phyloP scores from a whole-genome alignment of 2,113 vertebrate species.

The Phaetusa simplex region DNA sequence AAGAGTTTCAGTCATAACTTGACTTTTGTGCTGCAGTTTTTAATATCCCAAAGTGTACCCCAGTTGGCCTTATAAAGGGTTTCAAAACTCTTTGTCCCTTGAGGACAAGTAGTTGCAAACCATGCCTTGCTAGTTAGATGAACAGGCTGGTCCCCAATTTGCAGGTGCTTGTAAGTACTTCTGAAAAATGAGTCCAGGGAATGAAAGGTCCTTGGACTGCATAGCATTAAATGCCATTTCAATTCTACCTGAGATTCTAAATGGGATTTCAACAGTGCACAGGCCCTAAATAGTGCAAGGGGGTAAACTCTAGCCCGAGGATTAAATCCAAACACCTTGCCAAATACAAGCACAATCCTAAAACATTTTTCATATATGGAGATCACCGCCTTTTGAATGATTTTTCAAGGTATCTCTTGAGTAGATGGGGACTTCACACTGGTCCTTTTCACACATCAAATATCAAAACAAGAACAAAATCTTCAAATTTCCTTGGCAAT shows the following conservation, averaged over 20 bases:
- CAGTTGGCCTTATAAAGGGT: not conserved
- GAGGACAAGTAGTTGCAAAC: not conserved
- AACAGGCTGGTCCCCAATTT: not conserved
- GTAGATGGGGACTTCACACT: not conserved
- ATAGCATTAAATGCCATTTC: not conserved
- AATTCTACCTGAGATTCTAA: not conserved
- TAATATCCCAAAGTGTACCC: not conserved
- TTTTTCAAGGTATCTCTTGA: not conserved
- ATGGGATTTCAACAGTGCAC: not conserved
- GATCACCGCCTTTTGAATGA: not conserved
- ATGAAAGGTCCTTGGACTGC: not conserved
- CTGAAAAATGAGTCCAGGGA: not conserved
- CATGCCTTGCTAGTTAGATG: not conserved
- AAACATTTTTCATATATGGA: not conserved
- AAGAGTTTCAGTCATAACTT: not conserved
- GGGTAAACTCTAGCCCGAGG: not conserved
- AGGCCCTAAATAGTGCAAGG: not conserved
- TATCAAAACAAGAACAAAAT: not conserved
- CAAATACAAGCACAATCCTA: not conserved
- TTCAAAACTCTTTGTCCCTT: not conserved
- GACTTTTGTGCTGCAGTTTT: not conserved
- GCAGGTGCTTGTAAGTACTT: not conserved
- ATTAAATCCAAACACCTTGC: not conserved
- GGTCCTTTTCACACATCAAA: not conserved
- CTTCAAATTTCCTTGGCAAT: not conserved